Evolutionary conservation across 92 coral and sea anemone species (phyloP), one percentile per base, ranked within the genome.

Genomic region (Pocillopora grandis): DNA sequence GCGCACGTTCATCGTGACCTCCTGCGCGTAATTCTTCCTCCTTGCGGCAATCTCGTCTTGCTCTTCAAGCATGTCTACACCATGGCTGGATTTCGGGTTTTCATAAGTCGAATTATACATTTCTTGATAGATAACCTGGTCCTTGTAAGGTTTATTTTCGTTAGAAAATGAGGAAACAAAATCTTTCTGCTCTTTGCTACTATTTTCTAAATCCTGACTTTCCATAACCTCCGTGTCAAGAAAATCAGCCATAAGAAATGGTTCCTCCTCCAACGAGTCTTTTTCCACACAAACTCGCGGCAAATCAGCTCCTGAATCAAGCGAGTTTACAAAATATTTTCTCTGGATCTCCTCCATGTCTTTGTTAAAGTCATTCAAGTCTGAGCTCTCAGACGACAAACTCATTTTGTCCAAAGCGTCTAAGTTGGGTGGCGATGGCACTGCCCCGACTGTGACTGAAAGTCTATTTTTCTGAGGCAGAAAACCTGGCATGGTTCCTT

Each of bases 401-500:
- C 87, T 80, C 14, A 93, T 76, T 36, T 91, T 80, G 7, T 90
- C 88, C 58, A 94, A 75, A 62, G 89, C 81, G 36, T 94, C 98
- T 59, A 94, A 52, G 14, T 95, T 79, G 15, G 98, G 98, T 57
- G 98, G 98, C 1, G 89, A 82, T 12, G 98, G 98, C 33, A 94
- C 89, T 12, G 62, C 56, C 27, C 20, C 84, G 83, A 82, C 63
- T 61, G 65, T 52, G 56, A 33, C 13, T 33, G 31, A 65, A 31
- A 80, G 70, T 59, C 56, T 66, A 10, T 27, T 52, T 58, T 57
- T 27, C 36, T 33, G 82, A 7, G 5, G 19, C 35, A 27, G 37
- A 20, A 48, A 74, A 58, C 16, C 80, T 19, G 80, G 15, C 64
- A 35, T 75, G 23, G n/a, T 48, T 18, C 62, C 55, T n/a, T 61